Base-by-base conservation (phyloP, 2,797 vertebrate species). In the Alauda arvensis region DNA sequence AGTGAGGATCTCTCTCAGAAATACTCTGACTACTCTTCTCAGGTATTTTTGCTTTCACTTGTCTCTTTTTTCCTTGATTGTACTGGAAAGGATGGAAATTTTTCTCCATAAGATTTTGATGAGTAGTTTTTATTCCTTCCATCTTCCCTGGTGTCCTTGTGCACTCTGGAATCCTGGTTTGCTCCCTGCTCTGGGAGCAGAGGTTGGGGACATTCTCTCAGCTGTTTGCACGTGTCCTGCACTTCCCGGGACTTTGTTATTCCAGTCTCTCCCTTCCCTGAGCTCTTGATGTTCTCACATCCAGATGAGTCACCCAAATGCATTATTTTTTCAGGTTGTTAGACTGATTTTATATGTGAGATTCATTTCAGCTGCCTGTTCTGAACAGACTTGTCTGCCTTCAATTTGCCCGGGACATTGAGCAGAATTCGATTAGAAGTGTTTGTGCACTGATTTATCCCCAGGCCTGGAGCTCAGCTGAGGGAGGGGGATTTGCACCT, bases 311-410 rank as follows among this genome's bases (percentile, higher is more conserved):
- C 86, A 88, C 51, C 51, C 84, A 42, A 81, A n/a, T 43, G 55
- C 43, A 13, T 77, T 63, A 25, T 62, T 62, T 68, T 82, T 90
- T 40, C 25, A 25, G 46, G 40, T 90, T 19, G 49, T 57, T 83
- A 85, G n/a, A 49, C 82, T 84, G 62, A 68, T 86, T 77, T 87
- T 87, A 66, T 85, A 68, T 92, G 88, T 88, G 65, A 87, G 87
- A 67, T 76, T 70, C 39, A 77, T 78, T 77, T 77, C 81, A 62
- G 71, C 76, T 77, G 76, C 55, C 81, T 83, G 55, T 57, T 83
- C 83, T 83, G 49, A 87, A 88, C 80, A 66, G 79, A 51, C 74
- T 83, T 65, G 40, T 75, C 77, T 55, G 78, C 74, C 82, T 92
- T 49, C 66, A 63, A 33, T 91, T 91, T 87, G 37, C 85, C 71